These are phyloP conservation scores for Acanthococcus lagerstroemiae DNA, from an alignment of 2,888 invertebrate species.

Conservation along the genomic window DNA sequence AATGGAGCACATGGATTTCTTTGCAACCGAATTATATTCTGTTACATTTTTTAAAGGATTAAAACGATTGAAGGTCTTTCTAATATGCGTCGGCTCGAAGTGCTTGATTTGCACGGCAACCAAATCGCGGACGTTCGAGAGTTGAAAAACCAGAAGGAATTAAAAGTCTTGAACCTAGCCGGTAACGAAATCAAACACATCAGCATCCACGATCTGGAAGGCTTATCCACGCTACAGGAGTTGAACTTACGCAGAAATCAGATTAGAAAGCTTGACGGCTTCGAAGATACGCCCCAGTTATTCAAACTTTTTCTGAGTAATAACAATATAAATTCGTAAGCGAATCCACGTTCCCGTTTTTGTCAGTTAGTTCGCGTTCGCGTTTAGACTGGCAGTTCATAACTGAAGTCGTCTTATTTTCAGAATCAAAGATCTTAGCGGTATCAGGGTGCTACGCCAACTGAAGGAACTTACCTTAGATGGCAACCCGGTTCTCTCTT, in stretches of 20 bases:
- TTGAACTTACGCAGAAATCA: constrained; percentile 80
- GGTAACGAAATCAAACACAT: constrained; percentile 78
- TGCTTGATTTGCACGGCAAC: constrained; percentile 87
- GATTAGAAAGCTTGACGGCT: constrained; percentile 66
- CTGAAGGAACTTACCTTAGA: constrained; percentile 77
- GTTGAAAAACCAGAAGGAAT: constrained; percentile 56
- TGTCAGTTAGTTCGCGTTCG: neutral
- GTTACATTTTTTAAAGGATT: constrained; percentile 53
- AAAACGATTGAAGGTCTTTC: constrained; percentile 67
- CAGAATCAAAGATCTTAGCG: constrained; percentile 77
- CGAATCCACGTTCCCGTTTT: constrained; percentile 18
- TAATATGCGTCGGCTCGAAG: constrained; percentile 65
- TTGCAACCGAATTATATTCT: no score
- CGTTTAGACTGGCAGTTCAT: no score
- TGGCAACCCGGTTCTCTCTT: constrained; percentile 69
- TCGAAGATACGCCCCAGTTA: constrained; percentile 63
- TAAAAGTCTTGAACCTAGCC: constrained; percentile 85
- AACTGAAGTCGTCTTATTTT: constrained; percentile 32
- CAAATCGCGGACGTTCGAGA: constrained; percentile 66
- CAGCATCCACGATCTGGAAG: constrained; percentile 64
- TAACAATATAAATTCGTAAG: constrained; percentile 60
- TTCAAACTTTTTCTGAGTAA: constrained; percentile 74
- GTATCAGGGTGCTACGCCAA: constrained; percentile 63
- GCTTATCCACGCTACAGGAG: constrained; percentile 68
- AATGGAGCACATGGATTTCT: no score